A percentile compares a stretch with the other conserved stretches of the same genome.
phyloP scores from a whole-genome alignment of 2,888 invertebrate genomes.

The Acleris cristana region DNA sequence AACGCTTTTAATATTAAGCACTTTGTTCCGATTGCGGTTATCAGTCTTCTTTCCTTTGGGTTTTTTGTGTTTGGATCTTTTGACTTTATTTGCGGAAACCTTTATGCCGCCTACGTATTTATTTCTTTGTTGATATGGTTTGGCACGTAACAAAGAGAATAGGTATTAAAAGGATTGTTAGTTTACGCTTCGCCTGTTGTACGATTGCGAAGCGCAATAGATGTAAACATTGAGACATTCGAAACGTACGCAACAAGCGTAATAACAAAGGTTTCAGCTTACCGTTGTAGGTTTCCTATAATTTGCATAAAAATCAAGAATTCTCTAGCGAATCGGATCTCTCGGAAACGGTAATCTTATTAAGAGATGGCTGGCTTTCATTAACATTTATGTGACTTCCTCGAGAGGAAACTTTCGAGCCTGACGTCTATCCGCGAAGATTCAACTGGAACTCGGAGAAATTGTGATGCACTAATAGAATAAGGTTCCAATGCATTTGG shows the following conservation, averaged over 20 bases:
- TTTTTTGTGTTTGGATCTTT: conserved; percentile 3
- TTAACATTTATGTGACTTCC: conserved; percentile 81
- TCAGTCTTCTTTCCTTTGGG: too few relatives aligned
- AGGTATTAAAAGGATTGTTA: conserved; percentile 12
- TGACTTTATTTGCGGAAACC: conserved; percentile 1
- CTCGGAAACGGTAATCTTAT: conserved; percentile 79
- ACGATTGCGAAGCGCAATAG: conserved; percentile 2
- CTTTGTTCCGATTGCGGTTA: not conserved
- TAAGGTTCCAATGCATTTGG: not conserved
- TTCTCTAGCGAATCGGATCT: conserved; percentile 78
- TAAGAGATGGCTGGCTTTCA: conserved; percentile 78
- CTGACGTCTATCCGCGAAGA: conserved; percentile 46
- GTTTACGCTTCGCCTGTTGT: conserved; percentile 10
- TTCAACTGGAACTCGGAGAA: conserved; percentile 36
- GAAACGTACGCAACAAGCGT: too few relatives aligned
- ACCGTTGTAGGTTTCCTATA: conserved; percentile 40
- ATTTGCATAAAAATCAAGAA: conserved; percentile 82
- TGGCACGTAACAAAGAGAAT: conserved; percentile 22
- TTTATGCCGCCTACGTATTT: not conserved
- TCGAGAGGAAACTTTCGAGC: conserved; percentile 63
- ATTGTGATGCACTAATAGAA: conserved; percentile 49
- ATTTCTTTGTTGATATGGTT: conserved; percentile 20
- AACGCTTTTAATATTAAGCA: conserved; percentile 3
- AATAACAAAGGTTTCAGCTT: too few relatives aligned
- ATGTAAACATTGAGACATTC: not conserved